phyloP scores from a whole-genome alignment of 2,888 invertebrate species.

The Drosophila nigricruria region DNA sequence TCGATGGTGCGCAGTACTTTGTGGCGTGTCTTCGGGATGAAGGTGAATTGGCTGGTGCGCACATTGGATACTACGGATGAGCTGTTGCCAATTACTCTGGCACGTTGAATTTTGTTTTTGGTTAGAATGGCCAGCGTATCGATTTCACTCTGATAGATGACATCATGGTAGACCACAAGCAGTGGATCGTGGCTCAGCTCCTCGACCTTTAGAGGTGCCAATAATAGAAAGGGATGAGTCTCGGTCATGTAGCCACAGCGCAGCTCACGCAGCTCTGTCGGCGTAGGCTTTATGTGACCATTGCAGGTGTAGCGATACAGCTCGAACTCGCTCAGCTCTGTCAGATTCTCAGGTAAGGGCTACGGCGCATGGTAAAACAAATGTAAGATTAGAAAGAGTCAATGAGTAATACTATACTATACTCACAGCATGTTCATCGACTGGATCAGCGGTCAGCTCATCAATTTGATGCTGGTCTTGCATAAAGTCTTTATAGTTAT shows the following conservation, averaged over 20 bases:
- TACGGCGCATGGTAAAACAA: conserved; percentile 14
- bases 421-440: conserved; percentile 72
- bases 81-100: conserved; percentile 91
- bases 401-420: not conserved
- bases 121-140: conserved; percentile 86
- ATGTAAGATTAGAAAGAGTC: too few relatives aligned
- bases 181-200: conserved; percentile 86
- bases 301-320: conserved; percentile 85
- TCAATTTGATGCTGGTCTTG: conserved; percentile 1
- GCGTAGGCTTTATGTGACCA: conserved; percentile 86
- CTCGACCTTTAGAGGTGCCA: conserved; percentile 87
- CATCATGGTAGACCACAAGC: conserved; percentile 87
- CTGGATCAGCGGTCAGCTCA: not conserved
- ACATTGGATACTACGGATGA: conserved; percentile 84
- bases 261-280: conserved; percentile 78
- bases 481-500: not conserved
- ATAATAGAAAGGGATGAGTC: conserved; percentile 83
- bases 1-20: conserved; percentile 86
- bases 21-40: conserved; percentile 85
- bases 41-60: conserved; percentile 75
- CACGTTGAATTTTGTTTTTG: conserved; percentile 86
- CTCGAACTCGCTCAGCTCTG: conserved; percentile 17
- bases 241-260: conserved; percentile 83
- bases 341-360: conserved; percentile 63
- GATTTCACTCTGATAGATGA: conserved; percentile 87